Percentiles rank a stretch among this genome's conserved stretches.
Evolutionary conservation across 2,888 invertebrate species (phyloP).

Genomic region (Callosobruchus maculatus): DNA sequence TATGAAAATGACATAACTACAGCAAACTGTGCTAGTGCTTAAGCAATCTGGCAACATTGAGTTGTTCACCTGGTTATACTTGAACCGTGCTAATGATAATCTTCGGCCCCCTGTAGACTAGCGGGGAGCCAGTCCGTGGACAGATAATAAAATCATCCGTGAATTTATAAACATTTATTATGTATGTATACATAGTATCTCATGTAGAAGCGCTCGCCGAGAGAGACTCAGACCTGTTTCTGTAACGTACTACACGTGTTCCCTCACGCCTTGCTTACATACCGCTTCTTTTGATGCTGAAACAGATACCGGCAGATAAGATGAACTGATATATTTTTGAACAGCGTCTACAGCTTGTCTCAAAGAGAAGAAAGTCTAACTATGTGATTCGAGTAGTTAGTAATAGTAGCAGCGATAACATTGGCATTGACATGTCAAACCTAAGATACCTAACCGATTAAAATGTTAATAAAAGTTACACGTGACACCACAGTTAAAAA

Average conservation of each 20-base stretch:
- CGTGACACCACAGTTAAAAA: too few species aligned
- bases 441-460: too few species aligned
- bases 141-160: neutral
- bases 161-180: neutral
- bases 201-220: neutral
- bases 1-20: neutral
- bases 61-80: neutral
- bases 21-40: neutral
- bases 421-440: too few species aligned
- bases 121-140: neutral
- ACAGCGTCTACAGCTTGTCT: neutral
- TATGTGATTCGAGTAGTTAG: too few species aligned
- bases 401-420: too few species aligned
- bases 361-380: too few species aligned
- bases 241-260: neutral
- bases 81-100: neutral
- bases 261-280: neutral
- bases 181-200: neutral
- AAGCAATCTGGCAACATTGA: neutral
- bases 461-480: too few species aligned
- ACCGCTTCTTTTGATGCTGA: neutral
- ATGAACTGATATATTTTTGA: neutral
- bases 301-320: neutral
- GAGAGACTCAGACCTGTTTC: neutral
- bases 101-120: neutral